A percentile compares a stretch with the other conserved stretches of the same genome.
Conservation (phyloP, 2,888 invertebrate species). For the Tachina lurida region DNA sequence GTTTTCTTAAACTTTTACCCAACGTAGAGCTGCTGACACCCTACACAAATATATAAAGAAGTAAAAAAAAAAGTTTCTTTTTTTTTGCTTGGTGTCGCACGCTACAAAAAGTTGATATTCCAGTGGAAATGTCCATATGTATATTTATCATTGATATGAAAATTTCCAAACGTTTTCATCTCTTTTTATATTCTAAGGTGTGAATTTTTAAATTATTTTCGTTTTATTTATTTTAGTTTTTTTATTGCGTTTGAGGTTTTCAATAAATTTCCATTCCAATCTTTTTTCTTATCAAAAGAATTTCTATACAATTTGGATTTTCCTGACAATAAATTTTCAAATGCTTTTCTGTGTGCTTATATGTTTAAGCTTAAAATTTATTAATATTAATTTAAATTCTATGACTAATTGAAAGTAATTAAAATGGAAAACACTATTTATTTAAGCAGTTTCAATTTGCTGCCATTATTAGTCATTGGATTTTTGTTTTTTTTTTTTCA, state of each 20-base stretch:
- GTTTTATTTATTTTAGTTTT: neutral
- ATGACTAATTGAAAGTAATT: constrained; percentile 66
- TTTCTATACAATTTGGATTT: constrained; percentile 10
- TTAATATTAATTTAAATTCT: constrained; percentile 67
- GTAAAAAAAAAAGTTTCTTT: too few relatives aligned
- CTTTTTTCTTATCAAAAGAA: neutral
- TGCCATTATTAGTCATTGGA: constrained; percentile 59
- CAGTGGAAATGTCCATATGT: too few relatives aligned
- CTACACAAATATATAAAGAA: too few relatives aligned
- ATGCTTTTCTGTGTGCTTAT: constrained; percentile 2
- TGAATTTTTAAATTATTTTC: neutral
- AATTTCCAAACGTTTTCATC: too few relatives aligned
- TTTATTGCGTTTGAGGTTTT: neutral
- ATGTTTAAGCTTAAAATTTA: constrained; percentile 44
- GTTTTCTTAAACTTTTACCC: too few relatives aligned
- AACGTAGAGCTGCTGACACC: too few relatives aligned
- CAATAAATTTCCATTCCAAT: neutral
- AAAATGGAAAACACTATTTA: constrained; percentile 42
- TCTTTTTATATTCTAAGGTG: too few relatives aligned
- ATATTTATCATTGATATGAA: too few relatives aligned
- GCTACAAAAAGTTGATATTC: too few relatives aligned
- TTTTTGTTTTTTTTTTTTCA: constrained; percentile 29
- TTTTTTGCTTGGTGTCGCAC: too few relatives aligned
- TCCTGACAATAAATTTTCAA: constrained; percentile 6
- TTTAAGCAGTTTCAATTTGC: constrained; percentile 50